Conservation (phyloP, 2,888 invertebrate species). For the Callyntrura sp. region DNA sequence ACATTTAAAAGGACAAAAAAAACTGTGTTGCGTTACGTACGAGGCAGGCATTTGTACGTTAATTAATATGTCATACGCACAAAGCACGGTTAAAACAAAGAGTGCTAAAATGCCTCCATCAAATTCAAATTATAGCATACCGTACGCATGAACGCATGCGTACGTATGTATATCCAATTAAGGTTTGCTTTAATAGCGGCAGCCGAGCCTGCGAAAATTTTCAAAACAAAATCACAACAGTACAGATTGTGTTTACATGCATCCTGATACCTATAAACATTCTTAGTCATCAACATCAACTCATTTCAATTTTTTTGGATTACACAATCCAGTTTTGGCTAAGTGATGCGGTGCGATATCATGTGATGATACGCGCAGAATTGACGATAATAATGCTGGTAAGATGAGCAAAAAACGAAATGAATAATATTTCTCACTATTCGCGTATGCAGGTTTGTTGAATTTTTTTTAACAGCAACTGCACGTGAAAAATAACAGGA, state of each 20-base stretch:
- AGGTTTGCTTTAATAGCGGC: neutral
- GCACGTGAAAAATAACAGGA: neutral
- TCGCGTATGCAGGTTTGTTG: neutral
- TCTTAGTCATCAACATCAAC: constrained; percentile 39
- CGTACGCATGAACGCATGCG: no score
- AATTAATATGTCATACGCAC: no score
- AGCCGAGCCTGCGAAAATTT: constrained; percentile 37
- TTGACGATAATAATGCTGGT: neutral
- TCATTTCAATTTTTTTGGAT: constrained; percentile 36
- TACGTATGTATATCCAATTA: no score
- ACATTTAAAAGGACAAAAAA: neutral
- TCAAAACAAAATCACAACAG: neutral
- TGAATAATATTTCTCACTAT: constrained; percentile 2
- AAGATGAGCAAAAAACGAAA: constrained; percentile 19
- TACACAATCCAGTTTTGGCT: constrained; percentile 46
- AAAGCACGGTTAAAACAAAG: no score
- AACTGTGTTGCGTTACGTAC: no score
- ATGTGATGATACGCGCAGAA: neutral
- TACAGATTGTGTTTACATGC: neutral
- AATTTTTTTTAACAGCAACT: constrained; percentile 13
- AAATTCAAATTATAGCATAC: no score
- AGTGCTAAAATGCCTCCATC: no score
- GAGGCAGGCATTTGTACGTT: neutral
- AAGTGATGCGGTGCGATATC: neutral
- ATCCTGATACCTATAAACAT: neutral